Conservation (phyloP, 1,140 invertebrate genomes). For the Coelopa frigida region DNA sequence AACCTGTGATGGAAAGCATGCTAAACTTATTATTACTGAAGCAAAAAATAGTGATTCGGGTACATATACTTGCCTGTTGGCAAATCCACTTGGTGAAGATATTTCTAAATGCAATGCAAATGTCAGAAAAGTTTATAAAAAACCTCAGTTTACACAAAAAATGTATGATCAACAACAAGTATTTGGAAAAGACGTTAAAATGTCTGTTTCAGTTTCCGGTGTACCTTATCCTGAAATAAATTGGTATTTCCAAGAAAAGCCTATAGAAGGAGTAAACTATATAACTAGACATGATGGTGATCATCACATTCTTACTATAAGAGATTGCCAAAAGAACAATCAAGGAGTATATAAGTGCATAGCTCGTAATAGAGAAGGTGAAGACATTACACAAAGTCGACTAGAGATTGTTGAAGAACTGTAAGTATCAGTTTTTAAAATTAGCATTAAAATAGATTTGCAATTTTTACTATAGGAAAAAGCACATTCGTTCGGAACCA, state of each 20-base stretch:
- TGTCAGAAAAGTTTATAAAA: conserved; percentile 71
- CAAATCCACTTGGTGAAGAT: conserved; percentile 69
- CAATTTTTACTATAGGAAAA: conserved; percentile 44
- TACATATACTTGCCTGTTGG: conserved; percentile 63
- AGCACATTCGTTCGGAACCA: conserved; percentile 67
- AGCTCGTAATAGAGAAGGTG: conserved; percentile 73
- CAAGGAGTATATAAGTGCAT: conserved; percentile 69
- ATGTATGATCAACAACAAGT: conserved; percentile 81
- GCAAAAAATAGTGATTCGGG: conserved; percentile 67
- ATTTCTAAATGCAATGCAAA: conserved; percentile 58
- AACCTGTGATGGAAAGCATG: conserved; percentile 72
- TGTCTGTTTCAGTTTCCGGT: conserved; percentile 73
- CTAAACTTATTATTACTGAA: conserved; percentile 68
- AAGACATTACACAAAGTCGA: conserved; percentile 64
- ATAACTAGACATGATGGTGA: conserved; percentile 61
- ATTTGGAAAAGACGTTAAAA: conserved; percentile 69
- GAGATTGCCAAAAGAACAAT: conserved; percentile 60
- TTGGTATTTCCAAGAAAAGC: conserved; percentile 75
- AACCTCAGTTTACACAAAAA: conserved; percentile 72
- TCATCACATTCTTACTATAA: conserved; percentile 64
- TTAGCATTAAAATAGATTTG: not conserved
- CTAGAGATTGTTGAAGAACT: conserved; percentile 74
- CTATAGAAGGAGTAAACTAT: conserved; percentile 63
- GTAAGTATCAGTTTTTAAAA: conserved; percentile 48
- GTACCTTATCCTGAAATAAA: conserved; percentile 77